Base-by-base conservation (phyloP, 30 jellyfish, hydroid and myxozoan species). In the Morbakka virulenta region DNA sequence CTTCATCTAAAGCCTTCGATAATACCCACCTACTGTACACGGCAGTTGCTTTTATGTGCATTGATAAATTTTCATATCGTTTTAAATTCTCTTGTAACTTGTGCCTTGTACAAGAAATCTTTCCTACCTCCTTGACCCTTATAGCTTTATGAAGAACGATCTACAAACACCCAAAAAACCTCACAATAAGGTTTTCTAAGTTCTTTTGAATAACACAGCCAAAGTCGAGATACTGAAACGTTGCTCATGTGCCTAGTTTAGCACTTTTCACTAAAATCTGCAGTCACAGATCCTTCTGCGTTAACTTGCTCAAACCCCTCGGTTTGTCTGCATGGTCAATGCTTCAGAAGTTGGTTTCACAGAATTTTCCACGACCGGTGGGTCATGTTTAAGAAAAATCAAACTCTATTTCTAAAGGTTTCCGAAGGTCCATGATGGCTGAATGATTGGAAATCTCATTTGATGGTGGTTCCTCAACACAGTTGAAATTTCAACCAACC, bases 141-240 rank as follows among this genome's bases (percentile, higher is more conserved):
- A 48, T 24, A 71, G 28, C 48, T 71, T 1, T 2, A 72, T 1
- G 75, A 2, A 1, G 72, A 50, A 32, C 85, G 85, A 73, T 51
- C 85, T 30, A 74, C 85, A 73, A 50, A 73, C 78, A 73, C 36
- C 85, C 85, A 73, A 17, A 62, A 73, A 73, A 73, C 85, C 33
- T 73, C 79, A 30, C 85, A 73, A 35, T 73, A 73, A 2, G 85
- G 85, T 63, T 0, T 73, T 73, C 24, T 73, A 23, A 73, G 64
- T 50, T 3, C 85, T 41, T 20, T 3, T 22, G 85, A 73, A 22
- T 73, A 73, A 73, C 85, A 73, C 1, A 73, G 85, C 85, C 85
- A 73, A 64, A 21, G 76, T 28, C 21, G 52, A 21, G 76, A 57
- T 64, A 64, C 76, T 21, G 76, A 26, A 24, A 64, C 28, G 32